Base-by-base conservation (phyloP, 2,888 invertebrate genomes). In the Camponotus fellah region DNA sequence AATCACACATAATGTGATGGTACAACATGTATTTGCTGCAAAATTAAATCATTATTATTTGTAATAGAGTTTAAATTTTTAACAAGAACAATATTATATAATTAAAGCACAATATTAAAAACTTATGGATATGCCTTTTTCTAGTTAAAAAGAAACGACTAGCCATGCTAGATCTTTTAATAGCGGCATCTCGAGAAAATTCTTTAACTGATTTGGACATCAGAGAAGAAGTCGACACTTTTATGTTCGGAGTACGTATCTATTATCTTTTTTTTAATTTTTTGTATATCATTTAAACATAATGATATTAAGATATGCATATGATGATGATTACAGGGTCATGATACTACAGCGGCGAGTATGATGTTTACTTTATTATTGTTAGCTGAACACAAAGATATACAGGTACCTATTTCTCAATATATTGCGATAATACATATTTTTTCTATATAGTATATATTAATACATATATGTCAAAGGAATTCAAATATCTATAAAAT, bases 341-440 rank as follows among this genome's bases (percentile, higher is more conserved):
- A 96, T 90, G 97, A 97, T 84, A 97, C 97, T 0, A 96, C 96
- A 0, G 95, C 96, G 0, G 94, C 95, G 71, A 95, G 95, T 8
- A 90, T 96, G 10, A 95, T 95, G 37, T 96, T 95, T 89, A 93
- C 95, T 12, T 91, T 96, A 12, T 92, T 96, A 90, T 92, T 96
- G 72, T 89, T 97, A n/a, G 96, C 96, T 0, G 95, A 95, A 83
- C 95, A 96, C 86, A 92, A 93, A 2, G 92, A 93, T 12, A 89
- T 95, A 75, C 96, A 93, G 90, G 93, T 93, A 88, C n/a, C 6
- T 17, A 10, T n/a, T 17, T 62, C 3, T 32, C 5, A 6, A 17
- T 32, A 2, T 17, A 32, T 32, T 53, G 8, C n/a, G 0, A 62
- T 34, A 56, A 26, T 26, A 26, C 26, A 26, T 26, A 26, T 26